Conservation (phyloP, 1,140 invertebrate genomes). For the Polypedilum vanderplanki region DNA sequence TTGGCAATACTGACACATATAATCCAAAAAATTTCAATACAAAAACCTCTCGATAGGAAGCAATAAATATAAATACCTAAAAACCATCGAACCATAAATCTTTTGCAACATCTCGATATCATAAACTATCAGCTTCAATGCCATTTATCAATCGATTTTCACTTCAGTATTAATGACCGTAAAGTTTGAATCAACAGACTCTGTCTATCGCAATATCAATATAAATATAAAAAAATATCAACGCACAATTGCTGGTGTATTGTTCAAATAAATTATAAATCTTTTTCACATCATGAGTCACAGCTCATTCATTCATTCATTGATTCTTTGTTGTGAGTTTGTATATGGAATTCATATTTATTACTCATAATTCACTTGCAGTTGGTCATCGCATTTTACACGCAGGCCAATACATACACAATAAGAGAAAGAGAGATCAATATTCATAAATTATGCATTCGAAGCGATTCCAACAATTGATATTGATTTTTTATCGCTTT, state of each 20-base stretch:
- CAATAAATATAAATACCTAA: not conserved
- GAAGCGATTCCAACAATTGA: slow-evolving; percentile 15
- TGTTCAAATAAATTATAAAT: slow-evolving; percentile 24
- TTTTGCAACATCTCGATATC: slow-evolving; percentile 17
- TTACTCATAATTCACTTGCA: slow-evolving; percentile 23
- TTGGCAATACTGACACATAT: too few relatives aligned
- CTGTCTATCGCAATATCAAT: not conserved
- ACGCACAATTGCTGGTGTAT: not conserved
- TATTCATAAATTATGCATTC: slow-evolving; percentile 8
- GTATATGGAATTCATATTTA: not conserved
- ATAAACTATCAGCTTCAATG: slow-evolving; percentile 9
- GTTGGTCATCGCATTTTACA: not conserved
- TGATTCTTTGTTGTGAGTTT: too few relatives aligned
- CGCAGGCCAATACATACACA: not conserved
- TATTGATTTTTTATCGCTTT: slow-evolving; percentile 18
- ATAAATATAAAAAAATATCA: not conserved
- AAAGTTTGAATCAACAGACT: slow-evolving; percentile 25
- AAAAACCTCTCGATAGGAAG: not conserved
- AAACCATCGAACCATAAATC: not conserved
- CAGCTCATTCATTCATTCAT: not conserved
- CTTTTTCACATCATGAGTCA: slow-evolving; percentile 23
- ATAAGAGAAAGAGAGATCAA: not conserved
- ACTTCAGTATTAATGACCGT: slow-evolving; percentile 21
- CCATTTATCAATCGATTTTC: slow-evolving; percentile 27
- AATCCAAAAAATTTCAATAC: too few relatives aligned